Evolutionary conservation across 2,113 vertebrate genomes (phyloP), one percentile per base, ranked within the genome.

Genomic region (Perognathus longimembris): DNA sequence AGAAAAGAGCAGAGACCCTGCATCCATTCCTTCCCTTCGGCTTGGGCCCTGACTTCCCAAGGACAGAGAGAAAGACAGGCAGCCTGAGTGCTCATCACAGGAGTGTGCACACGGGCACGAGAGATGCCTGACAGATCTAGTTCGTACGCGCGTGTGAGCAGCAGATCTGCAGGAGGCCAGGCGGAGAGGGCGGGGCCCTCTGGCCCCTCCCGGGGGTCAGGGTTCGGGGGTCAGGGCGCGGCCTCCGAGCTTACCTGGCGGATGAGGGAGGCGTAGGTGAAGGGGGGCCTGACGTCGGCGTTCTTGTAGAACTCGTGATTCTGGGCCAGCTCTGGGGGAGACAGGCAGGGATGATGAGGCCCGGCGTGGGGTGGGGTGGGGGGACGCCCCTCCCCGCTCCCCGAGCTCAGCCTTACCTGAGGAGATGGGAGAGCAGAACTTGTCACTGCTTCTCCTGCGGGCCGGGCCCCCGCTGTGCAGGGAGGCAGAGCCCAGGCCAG

Each of bases 231-330:
- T 22, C 10, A 12, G 59, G 26, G 21, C 1, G 2, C 30, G 6
- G 80, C 45, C 77, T 9, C 15, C 0, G 57, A 21, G 95, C 99
- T 99, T 97, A 99, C 99, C 98, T 99, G 99, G 94, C 99, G 99
- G 98, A 99, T 99, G 96, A 99, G 99, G 67, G 99, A 99, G 96
- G 99, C 99, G 24, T 99, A 99, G 90, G 99, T 99, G 97, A 99
- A 99, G 79, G 99, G 99, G 21, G 99, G 99, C 96, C 99, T 98
- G 96, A 99, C 99, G 3, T 99, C 99, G 1, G 99, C 99, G 17
- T 99, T 99, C 97, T 99, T 99, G 98, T 99, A 99, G 97, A 99
- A 99, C 98, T 99, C 99, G n/a, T 99, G 99, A 97, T 99, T 99
- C 98, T 99, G 99, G 95, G 99, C 99, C 96, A 99, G 99, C 96